These are phyloP conservation scores for Thaumetopoea pityocampa DNA, from an alignment of 1,140 invertebrate genomes.

Conservation along the genomic window DNA sequence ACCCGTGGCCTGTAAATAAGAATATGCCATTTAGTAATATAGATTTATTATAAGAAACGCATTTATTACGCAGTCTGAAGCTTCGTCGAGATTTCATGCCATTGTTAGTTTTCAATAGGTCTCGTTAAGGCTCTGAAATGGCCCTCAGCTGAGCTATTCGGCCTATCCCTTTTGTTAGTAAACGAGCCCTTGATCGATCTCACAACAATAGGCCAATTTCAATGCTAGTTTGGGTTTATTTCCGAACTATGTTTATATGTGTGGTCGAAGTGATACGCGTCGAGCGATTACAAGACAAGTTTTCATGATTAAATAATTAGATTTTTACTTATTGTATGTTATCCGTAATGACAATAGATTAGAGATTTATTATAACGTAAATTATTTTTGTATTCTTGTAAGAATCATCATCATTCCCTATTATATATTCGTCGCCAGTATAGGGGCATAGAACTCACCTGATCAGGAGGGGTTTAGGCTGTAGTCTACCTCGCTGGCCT, in stretches of 20 bases:
- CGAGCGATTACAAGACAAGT: no score
- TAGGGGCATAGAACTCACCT: no score
- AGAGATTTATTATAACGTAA: no score
- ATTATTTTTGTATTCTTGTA: no score
- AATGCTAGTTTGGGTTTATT: conserved; percentile 32
- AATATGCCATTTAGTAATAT: not conserved
- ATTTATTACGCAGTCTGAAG: conserved; percentile 22
- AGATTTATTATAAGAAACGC: conserved; percentile 20
- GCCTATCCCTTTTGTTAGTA: conserved; percentile 37
- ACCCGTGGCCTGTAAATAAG: no score
- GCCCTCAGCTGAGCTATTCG: conserved; percentile 20
- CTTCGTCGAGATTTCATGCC: conserved; percentile 27
- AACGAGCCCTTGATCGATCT: conserved; percentile 42
- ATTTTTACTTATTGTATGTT: no score
- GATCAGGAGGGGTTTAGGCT: no score
- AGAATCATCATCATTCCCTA: no score
- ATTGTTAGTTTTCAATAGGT: conserved; percentile 41
- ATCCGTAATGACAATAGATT: no score
- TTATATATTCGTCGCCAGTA: no score
- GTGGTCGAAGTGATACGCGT: conserved; percentile 7
- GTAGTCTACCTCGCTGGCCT: no score
- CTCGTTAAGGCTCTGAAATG: conserved; percentile 39
- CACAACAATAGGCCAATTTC: conserved; percentile 38
- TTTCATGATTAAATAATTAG: no score
- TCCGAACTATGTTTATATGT: conserved; percentile 17